Evolutionary conservation across 2,797 vertebrate genomes (phyloP), one percentile per base, ranked within the genome.

Genomic region (Rhinatrema bivittatum): DNA sequence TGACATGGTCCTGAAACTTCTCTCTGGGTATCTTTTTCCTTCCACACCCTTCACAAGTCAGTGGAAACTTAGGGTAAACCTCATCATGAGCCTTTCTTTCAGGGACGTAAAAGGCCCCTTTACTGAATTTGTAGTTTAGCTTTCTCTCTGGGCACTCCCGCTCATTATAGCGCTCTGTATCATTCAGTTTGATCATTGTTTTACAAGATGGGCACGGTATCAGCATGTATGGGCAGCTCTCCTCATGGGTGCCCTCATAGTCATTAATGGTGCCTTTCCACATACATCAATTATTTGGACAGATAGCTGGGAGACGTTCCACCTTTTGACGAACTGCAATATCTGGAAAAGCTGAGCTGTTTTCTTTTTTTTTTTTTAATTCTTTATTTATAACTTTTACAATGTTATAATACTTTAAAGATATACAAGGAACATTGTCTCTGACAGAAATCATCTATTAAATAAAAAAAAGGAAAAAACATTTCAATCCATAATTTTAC

Each of bases 341-440:
- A 72, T 99, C 95, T 16, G 93, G 90, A 59, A 99, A 99, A 2
- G 90, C n/a, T n/a, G n/a, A n/a, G n/a, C n/a, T n/a, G n/a, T n/a
- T n/a, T n/a, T n/a, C n/a, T n/a, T n/a, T n/a, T n/a, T n/a, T n/a
- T n/a, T n/a, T n/a, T n/a, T n/a, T n/a, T n/a, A n/a, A n/a, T n/a
- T n/a, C n/a, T n/a, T n/a, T n/a, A n/a, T n/a, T n/a, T n/a, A n/a
- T n/a, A n/a, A n/a, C n/a, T n/a, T n/a, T n/a, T n/a, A n/a, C n/a
- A n/a, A n/a, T n/a, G n/a, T n/a, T n/a, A n/a, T n/a, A n/a, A n/a
- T n/a, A n/a, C n/a, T n/a, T n/a, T n/a, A n/a, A n/a, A n/a, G n/a
- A n/a, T n/a, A n/a, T n/a, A n/a, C n/a, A n/a, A n/a, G n/a, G n/a
- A n/a, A n/a, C n/a, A n/a, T n/a, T n/a, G n/a, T n/a, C n/a, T n/a